These are phyloP conservation scores for Holacanthus passer DNA, from an alignment of 2,113 vertebrate species.

Conservation along the genomic window DNA sequence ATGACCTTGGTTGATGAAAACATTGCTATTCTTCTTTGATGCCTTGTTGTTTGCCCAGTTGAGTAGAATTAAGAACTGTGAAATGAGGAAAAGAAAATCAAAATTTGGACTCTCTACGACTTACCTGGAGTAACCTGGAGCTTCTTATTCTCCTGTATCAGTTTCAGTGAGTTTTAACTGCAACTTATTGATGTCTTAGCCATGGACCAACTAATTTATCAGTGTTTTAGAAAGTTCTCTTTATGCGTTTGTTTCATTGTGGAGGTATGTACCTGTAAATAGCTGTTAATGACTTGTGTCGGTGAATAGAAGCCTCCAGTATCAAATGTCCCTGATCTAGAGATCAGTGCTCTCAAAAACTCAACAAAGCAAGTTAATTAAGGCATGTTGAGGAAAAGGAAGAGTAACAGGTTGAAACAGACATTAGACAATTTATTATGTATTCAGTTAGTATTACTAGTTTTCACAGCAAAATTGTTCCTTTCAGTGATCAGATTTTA, in stretches of 20 bases:
- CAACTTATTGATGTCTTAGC: not conserved
- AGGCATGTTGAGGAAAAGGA: not conserved
- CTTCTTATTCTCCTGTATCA: too few relatives aligned
- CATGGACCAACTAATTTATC: not conserved
- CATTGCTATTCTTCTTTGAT: too few relatives aligned
- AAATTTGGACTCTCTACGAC: too few relatives aligned
- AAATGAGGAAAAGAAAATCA: too few relatives aligned
- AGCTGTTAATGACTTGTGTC: not conserved
- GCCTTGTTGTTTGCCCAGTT: too few relatives aligned
- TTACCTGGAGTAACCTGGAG: too few relatives aligned
- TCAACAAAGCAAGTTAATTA: conserved; percentile 37
- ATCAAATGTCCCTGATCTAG: conserved; percentile 5
- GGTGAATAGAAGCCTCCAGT: conserved; percentile 14
- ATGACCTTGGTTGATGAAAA: too few relatives aligned
- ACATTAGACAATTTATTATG: conserved; percentile 31
- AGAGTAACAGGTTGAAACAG: conserved; percentile 21
- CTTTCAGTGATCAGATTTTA: conserved; percentile 19
- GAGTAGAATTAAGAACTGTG: too few relatives aligned
- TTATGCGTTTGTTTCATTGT: not conserved
- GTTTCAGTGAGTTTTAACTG: not conserved
- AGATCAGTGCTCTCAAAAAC: conserved; percentile 38
- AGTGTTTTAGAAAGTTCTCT: conserved; percentile 14
- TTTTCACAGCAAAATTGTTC: not conserved
- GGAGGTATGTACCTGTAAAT: not conserved
- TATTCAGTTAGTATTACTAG: conserved; percentile 13